These are phyloP conservation scores for Anguilla anguilla DNA, from an alignment of 2,797 vertebrate species.

Conservation along the genomic window DNA sequence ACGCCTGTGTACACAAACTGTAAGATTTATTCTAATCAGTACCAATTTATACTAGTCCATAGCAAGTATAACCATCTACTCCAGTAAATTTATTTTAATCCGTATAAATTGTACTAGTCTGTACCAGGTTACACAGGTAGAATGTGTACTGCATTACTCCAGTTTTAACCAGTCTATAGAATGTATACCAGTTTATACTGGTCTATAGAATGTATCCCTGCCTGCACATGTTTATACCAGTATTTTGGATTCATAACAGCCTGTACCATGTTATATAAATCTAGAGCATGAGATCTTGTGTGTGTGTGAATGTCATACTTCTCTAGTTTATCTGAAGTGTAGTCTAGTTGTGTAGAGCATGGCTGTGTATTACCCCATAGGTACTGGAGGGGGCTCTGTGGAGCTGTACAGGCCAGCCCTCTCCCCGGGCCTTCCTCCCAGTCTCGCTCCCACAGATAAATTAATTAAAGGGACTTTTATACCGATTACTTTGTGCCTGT, in stretches of 20 bases:
- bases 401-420: constrained; percentile 5
- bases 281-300: neutral
- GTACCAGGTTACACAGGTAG: neutral
- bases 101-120: neutral
- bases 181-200: neutral
- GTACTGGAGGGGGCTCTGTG: constrained; percentile 16
- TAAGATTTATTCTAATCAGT: neutral
- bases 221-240: neutral
- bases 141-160: neutral
- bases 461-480: constrained; percentile 94
- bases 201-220: neutral
- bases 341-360: neutral
- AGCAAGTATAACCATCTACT: neutral
- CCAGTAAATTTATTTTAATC: neutral
- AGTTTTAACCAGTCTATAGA: neutral
- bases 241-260: neutral
- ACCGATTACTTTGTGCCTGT: constrained; percentile 92
- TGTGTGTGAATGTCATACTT: neutral
- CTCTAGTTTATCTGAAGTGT: neutral
- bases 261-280: neutral
- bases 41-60: neutral
- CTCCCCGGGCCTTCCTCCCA: constrained; percentile 75
- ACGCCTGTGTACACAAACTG: neutral
- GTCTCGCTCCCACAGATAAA: constrained; percentile 89
- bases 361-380: neutral